phyloP scores from a whole-genome alignment of 2,113 vertebrate species.

The Serilophus lunatus region DNA sequence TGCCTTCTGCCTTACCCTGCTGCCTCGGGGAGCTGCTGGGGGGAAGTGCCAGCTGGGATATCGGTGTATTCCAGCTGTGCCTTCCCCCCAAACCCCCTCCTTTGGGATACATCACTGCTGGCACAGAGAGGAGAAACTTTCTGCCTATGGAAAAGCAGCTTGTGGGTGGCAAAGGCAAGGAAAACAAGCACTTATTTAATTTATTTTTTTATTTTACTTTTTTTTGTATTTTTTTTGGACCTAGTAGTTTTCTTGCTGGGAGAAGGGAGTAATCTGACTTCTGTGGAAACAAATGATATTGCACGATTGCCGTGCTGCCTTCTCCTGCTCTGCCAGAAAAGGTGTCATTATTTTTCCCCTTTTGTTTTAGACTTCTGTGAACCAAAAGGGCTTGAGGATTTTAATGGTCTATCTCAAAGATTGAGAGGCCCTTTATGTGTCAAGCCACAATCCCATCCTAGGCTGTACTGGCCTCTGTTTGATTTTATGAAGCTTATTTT shows the following conservation, averaged over 20 bases:
- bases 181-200: neutral
- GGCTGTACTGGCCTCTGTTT: conserved; percentile 62
- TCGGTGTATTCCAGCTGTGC: neutral
- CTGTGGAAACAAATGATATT: conserved; percentile 4
- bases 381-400: conserved; percentile 69
- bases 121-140: neutral
- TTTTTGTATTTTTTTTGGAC: neutral
- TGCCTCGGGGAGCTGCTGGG: neutral
- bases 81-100: neutral
- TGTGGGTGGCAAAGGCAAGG: neutral
- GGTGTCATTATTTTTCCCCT: conserved; percentile 42
- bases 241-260: neutral
- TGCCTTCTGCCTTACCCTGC: neutral
- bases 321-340: conserved; percentile 35
- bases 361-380: conserved; percentile 74
- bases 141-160: neutral
- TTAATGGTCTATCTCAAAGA: conserved; percentile 77
- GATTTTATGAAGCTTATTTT: conserved; percentile 76
- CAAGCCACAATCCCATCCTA: conserved; percentile 68
- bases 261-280: conserved; percentile 10
- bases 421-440: conserved; percentile 71
- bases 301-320: neutral
- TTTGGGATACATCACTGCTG: neutral
- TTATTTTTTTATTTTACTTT: neutral
- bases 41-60: neutral